Evolutionary conservation across 2,113 vertebrate genomes (phyloP), one percentile per base, ranked within the genome.

Genomic region (Pelecanoides urinatrix): DNA sequence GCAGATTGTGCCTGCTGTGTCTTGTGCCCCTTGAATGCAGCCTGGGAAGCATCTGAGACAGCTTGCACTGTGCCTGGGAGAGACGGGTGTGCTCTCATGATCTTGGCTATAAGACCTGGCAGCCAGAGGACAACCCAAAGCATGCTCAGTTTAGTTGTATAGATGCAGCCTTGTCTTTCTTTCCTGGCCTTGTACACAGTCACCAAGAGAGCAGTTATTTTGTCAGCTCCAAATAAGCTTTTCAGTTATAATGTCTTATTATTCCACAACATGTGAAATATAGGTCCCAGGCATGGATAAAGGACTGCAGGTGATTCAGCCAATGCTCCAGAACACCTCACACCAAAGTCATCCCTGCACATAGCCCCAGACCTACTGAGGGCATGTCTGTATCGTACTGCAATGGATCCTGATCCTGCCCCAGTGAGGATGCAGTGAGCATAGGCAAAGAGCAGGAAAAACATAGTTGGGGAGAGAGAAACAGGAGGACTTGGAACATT

Each of bases 361-460:
- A 0, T 18, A 15, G 16, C 16, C 81, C 16, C 45, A 32, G 34
- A 40, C 22, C 10, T 42, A 21, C 65, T 32, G 50, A 87, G 22
- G 2, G 2, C 26, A 26, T 19, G 9, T 67, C 87, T 68, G 53
- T 17, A 9, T 25, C 0, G 0, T 25, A 19, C 27, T 27, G 55
- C 47, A 53, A 3, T 2, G 4, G 40, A 38, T 52, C 66, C 52
- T 20, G 4, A 6, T 75, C 32, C 19, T 81, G 20, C 17, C 38
- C 17, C 32, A 30, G 8, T 22, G 9, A 44, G 17, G 40, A 49
- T 44, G 15, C 27, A 68, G 27, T 17, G 7, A 77, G 9, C 8
- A 12, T n/a, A 68, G 68, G 26, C 55, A 83, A 74, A 77, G 29
- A 58, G 38, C 1, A 7, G 62, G 52, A 77, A 38, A 84, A 86